Conservation (phyloP, 2,888 invertebrate genomes). For the Carterocephalus palaemon region DNA sequence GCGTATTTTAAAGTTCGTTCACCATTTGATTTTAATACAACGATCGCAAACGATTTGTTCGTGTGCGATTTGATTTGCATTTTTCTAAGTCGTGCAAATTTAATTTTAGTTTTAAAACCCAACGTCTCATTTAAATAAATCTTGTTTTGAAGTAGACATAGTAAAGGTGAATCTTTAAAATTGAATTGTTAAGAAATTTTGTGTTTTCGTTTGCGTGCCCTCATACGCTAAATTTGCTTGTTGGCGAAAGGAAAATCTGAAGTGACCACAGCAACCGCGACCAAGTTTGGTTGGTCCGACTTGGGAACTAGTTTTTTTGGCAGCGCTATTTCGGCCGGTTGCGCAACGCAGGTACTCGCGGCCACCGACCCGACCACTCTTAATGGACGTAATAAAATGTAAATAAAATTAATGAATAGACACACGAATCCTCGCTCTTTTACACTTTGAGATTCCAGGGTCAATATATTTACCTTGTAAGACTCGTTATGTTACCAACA, state of each 20-base stretch:
- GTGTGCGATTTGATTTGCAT: constrained; percentile 4
- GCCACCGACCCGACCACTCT: constrained; percentile 55
- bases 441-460: background rate
- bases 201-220: no score
- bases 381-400: constrained; percentile 64
- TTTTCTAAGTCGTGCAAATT: no score
- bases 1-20: constrained; percentile 22
- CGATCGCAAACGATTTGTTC: no score
- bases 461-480: constrained; percentile 17
- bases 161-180: no score
- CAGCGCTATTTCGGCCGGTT: constrained; percentile 63
- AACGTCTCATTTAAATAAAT: no score
- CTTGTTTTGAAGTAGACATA: no score
- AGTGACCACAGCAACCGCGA: constrained; percentile 16
- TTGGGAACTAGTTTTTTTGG: constrained; percentile 73
- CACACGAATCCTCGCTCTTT: constrained; percentile 31
- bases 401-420: constrained; percentile 57
- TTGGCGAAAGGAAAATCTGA: constrained; percentile 8
- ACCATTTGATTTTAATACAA: no score
- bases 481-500: no score
- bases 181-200: no score
- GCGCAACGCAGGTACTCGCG: constrained; percentile 59
- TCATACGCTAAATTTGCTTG: no score
- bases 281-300: constrained; percentile 42
- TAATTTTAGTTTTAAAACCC: no score